These are phyloP conservation scores for Chelonoidis abingdonii DNA, from an alignment of 2,113 vertebrate species.

Conservation along the genomic window DNA sequence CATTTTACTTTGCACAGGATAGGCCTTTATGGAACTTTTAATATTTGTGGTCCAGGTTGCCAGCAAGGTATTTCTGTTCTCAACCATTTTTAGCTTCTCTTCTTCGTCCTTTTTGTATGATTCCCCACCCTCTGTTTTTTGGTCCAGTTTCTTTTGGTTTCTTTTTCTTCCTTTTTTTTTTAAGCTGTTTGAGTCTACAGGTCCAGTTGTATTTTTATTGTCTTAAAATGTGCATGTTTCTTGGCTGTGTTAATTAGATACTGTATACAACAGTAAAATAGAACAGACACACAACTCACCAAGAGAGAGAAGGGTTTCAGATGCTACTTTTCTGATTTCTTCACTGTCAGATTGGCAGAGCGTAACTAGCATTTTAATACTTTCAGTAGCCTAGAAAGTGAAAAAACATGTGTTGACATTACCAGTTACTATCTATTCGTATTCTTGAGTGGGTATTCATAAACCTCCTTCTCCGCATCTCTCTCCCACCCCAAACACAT, in stretches of 20 bases:
- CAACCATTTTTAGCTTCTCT: neutral
- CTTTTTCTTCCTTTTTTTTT: neutral
- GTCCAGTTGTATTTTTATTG: neutral
- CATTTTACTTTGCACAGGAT: neutral
- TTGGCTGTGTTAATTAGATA: neutral
- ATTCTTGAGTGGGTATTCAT: neutral
- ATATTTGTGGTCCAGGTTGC: neutral
- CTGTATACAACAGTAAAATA: neutral
- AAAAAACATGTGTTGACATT: neutral
- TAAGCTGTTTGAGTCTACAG: neutral
- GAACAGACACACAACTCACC: slow-evolving; percentile 81
- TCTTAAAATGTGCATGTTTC: neutral
- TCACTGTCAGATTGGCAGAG: slow-evolving; percentile 92
- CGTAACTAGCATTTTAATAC: slow-evolving; percentile 88
- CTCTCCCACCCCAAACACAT: neutral
- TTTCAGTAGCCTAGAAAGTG: slow-evolving; percentile 87
- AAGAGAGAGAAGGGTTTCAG: slow-evolving; percentile 92
- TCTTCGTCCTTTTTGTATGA: neutral
- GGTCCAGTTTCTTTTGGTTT: neutral
- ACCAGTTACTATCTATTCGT: accelerated
- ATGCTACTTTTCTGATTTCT: slow-evolving; percentile 91
- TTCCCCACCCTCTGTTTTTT: neutral
- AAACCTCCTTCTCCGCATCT: neutral
- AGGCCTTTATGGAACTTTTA: neutral
- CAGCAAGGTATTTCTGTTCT: neutral